Conservation (phyloP, 2,113 vertebrate genomes). For the Barnardius zonarius region DNA sequence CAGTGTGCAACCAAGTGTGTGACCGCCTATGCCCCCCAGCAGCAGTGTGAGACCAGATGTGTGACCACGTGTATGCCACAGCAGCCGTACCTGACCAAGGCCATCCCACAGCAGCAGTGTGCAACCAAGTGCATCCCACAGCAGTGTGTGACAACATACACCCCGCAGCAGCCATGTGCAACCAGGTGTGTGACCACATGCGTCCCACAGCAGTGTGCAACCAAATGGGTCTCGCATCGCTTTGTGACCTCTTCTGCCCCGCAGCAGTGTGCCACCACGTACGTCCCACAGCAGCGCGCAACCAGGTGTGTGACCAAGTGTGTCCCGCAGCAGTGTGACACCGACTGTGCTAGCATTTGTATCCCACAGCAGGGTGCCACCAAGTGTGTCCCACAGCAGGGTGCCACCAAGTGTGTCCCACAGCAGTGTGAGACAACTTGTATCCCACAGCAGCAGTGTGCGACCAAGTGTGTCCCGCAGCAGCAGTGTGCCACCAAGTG, state of each 20-base stretch:
- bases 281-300: background rate
- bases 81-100: background rate
- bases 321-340: background rate
- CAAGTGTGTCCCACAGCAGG: background rate
- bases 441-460: background rate
- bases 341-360: background rate
- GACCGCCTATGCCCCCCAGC: background rate
- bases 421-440: too few species aligned
- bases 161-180: background rate
- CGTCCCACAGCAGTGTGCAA: background rate
- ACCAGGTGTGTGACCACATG: conserved; percentile 2
- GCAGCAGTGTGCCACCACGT: background rate
- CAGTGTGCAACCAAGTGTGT: background rate
- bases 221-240: accelerated
- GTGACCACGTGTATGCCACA: background rate
- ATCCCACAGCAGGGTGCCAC: background rate
- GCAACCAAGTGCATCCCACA: background rate
- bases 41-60: background rate
- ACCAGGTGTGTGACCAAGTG: background rate
- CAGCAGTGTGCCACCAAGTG: background rate
- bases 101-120: background rate
- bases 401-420: background rate
- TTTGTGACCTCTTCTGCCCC: background rate
- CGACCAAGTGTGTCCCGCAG: background rate
- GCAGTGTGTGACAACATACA: background rate